phyloP scores from a whole-genome alignment of 1,140 invertebrate genomes.

The Maniola jurtina region DNA sequence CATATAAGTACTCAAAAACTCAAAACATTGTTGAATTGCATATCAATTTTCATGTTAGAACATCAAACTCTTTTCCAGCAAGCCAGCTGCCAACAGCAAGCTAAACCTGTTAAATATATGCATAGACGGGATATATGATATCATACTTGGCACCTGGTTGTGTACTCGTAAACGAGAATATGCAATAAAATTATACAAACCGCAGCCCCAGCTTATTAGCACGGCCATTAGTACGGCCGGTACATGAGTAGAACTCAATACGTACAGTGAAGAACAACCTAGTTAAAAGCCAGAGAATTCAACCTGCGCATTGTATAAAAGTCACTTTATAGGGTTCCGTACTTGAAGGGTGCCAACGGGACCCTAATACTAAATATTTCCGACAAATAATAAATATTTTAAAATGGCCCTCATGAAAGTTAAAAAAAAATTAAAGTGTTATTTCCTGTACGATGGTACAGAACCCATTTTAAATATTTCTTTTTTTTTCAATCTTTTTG shows the following conservation, averaged over 20 bases:
- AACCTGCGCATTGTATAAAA: too few relatives aligned
- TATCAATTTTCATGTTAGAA: neutral
- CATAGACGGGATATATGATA: neutral
- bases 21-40: neutral
- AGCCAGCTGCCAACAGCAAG: neutral
- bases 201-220: neutral
- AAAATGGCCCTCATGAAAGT: too few relatives aligned
- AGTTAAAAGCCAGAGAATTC: too few relatives aligned
- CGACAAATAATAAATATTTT: too few relatives aligned
- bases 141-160: conserved; percentile 13
- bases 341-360: too few relatives aligned
- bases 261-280: too few relatives aligned
- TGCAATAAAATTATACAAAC: conserved; percentile 9
- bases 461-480: too few relatives aligned
- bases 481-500: too few relatives aligned
- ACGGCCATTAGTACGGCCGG: neutral
- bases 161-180: neutral
- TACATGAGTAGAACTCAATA: neutral
- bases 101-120: conserved; percentile 5
- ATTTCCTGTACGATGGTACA: too few relatives aligned
- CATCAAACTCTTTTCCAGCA: neutral
- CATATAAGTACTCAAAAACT: neutral
- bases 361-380: too few relatives aligned
- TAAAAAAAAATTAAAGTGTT: too few relatives aligned
- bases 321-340: too few relatives aligned